A percentile compares a stretch with the other conserved stretches of the same genome.
Evolutionary conservation across 2,113 vertebrate species (phyloP).

Genomic region (Alethe diademata): DNA sequence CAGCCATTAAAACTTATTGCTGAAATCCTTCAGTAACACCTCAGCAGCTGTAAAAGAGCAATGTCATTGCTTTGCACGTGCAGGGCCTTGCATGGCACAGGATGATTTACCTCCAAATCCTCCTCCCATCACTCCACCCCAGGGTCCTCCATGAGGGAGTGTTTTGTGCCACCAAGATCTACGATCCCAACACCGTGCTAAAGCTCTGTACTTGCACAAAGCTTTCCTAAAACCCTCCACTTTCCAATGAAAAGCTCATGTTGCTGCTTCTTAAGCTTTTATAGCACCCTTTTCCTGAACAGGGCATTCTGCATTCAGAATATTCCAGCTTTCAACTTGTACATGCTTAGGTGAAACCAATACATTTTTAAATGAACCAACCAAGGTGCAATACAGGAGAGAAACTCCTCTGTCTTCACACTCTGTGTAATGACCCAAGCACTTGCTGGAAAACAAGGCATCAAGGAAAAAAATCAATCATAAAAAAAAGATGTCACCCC

Average conservation of each 20-base stretch:
- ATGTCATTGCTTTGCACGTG: background rate
- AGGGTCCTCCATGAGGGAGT: background rate
- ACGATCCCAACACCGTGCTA: fast-evolving
- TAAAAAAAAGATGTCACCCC: background rate
- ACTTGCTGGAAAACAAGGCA: background rate
- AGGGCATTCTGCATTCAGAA: background rate
- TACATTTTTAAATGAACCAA: background rate
- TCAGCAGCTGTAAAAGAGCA: background rate
- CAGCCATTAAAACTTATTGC: background rate
- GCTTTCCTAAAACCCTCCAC: background rate
- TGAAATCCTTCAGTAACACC: background rate
- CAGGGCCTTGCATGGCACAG: background rate
- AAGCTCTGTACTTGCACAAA: background rate
- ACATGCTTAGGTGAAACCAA: background rate
- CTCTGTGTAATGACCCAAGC: background rate
- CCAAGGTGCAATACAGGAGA: background rate
- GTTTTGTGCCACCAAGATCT: background rate
- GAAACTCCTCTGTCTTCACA: background rate
- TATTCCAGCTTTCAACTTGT: background rate
- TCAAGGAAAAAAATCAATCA: background rate
- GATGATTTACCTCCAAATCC: background rate
- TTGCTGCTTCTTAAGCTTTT: background rate
- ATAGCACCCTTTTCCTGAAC: background rate
- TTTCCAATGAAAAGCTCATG: background rate
- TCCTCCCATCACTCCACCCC: background rate